phyloP scores from a whole-genome alignment of 2,797 vertebrate species.

The Sylvia borin region DNA sequence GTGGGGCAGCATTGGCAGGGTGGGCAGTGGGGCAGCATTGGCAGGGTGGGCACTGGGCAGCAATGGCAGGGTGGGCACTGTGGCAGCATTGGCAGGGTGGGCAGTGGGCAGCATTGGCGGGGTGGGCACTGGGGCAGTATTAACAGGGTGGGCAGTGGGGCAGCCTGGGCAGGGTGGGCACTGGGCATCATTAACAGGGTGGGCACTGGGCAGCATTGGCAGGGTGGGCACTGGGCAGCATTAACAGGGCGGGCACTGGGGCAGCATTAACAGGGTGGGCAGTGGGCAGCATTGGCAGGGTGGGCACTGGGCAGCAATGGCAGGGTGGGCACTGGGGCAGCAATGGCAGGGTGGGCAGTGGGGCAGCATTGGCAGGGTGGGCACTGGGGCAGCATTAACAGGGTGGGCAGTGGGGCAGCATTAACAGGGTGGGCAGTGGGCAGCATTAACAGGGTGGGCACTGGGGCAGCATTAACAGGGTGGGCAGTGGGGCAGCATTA shows the following conservation, averaged over 20 bases:
- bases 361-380: background rate
- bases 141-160: background rate
- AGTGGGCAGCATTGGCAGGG: background rate
- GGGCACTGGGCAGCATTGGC: background rate
- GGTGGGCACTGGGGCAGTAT: background rate
- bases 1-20: background rate
- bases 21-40: background rate
- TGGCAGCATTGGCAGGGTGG: too few relatives aligned
- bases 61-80: background rate
- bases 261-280: background rate
- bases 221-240: background rate
- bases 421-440: background rate
- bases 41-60: background rate
- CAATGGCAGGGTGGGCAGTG: background rate
- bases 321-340: background rate
- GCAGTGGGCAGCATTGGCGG: background rate
- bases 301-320: background rate
- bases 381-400: background rate
- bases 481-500: background rate
- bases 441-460: too few relatives aligned
- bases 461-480: background rate
- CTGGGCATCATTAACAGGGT: background rate
- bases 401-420: background rate
- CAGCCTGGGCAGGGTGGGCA: background rate
- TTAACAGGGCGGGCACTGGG: too few relatives aligned